A percentile compares a stretch with the other conserved stretches of the same genome.
Conservation (phyloP, 2,888 invertebrate genomes). For the Auanema freiburgensis region DNA sequence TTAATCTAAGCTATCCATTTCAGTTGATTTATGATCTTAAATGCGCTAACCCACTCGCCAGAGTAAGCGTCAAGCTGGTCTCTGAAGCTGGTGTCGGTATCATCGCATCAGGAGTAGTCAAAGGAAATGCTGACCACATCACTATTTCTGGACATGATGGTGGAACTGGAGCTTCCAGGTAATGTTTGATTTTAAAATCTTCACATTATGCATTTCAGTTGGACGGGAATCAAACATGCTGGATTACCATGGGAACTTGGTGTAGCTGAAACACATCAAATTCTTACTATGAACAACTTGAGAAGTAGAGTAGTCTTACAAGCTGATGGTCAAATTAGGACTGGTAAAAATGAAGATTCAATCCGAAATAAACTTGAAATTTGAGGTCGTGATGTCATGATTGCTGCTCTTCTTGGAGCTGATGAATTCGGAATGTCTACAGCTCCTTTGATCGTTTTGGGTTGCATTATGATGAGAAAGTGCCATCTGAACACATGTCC, state of each 20-base stretch:
- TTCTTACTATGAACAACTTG: constrained; percentile 64
- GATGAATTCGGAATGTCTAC: constrained; percentile 99
- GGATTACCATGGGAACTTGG: constrained; percentile 98
- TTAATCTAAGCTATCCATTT: no score
- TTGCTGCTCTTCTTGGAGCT: constrained; percentile 91
- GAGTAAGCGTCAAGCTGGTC: constrained; percentile 95
- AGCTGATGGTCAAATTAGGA: constrained; percentile 91
- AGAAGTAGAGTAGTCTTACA: constrained; percentile 90
- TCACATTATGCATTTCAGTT: constrained; percentile 65
- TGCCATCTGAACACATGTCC: constrained; percentile 99
- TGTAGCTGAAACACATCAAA: constrained; percentile 96
- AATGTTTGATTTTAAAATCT: neutral
- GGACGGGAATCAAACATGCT: constrained; percentile 97
- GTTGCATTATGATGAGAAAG: constrained; percentile 99
- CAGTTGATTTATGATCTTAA: constrained; percentile 92
- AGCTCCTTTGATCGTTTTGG: constrained; percentile 93
- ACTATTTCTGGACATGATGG: constrained; percentile 99
- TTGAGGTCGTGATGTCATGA: constrained; percentile 86
- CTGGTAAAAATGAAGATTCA: constrained; percentile 69
- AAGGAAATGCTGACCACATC: constrained; percentile 96
- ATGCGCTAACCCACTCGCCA: constrained; percentile 89
- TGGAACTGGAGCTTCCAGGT: constrained; percentile 83
- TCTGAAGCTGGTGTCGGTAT: constrained; percentile 98
- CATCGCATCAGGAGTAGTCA: constrained; percentile 96
- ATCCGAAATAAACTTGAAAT: neutral